A percentile compares a stretch with the other conserved stretches of the same genome.
Conservation (phyloP, 2,113 vertebrate species). For the Perca fluviatilis region DNA sequence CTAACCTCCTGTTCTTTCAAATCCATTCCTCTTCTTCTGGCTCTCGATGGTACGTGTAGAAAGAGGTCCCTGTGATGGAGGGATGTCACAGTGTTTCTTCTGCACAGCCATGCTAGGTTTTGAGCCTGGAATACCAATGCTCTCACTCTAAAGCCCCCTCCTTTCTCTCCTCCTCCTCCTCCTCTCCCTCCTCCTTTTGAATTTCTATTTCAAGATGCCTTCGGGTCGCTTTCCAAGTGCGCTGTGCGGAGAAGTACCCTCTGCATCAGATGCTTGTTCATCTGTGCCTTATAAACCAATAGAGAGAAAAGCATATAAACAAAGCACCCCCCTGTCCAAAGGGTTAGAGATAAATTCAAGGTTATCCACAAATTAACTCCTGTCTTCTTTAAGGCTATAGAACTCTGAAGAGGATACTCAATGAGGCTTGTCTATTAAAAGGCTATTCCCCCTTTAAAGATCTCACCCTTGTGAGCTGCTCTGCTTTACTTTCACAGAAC, state of each 20-base stretch:
- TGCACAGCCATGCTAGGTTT: slow-evolving; percentile 75
- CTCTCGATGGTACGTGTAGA: slow-evolving; percentile 50
- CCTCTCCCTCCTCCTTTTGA: slow-evolving; percentile 54
- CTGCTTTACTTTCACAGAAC: slow-evolving; percentile 73
- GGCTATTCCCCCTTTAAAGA: slow-evolving; percentile 60
- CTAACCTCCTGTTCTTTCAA: slow-evolving; percentile 56
- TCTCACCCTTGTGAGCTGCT: slow-evolving; percentile 74
- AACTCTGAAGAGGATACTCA: slow-evolving; percentile 41
- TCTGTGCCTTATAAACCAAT: slow-evolving; percentile 52
- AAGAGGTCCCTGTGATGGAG: slow-evolving; percentile 71
- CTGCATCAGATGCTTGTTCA: slow-evolving; percentile 72
- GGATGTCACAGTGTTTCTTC: slow-evolving; percentile 73
- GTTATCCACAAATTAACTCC: slow-evolving; percentile 9
- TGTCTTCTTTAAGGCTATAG: slow-evolving; percentile 27
- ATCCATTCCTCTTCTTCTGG: slow-evolving; percentile 53
- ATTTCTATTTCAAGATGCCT: slow-evolving; percentile 79
- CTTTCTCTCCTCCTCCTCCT: slow-evolving; percentile 20
- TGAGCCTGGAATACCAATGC: slow-evolving; percentile 70
- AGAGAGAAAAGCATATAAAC: slow-evolving; percentile 21
- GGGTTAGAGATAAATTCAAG: slow-evolving; percentile 11
- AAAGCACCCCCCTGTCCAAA: slow-evolving; percentile 10
- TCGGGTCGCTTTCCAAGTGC: slow-evolving; percentile 47
- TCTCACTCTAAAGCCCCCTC: slow-evolving; percentile 36
- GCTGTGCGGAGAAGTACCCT: slow-evolving; percentile 39
- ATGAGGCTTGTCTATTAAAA: slow-evolving; percentile 56